Percentiles rank a stretch among this genome's conserved stretches.
Conservation (phyloP, 2,888 invertebrate species). For the Liopterus haemorrhoidalis region DNA sequence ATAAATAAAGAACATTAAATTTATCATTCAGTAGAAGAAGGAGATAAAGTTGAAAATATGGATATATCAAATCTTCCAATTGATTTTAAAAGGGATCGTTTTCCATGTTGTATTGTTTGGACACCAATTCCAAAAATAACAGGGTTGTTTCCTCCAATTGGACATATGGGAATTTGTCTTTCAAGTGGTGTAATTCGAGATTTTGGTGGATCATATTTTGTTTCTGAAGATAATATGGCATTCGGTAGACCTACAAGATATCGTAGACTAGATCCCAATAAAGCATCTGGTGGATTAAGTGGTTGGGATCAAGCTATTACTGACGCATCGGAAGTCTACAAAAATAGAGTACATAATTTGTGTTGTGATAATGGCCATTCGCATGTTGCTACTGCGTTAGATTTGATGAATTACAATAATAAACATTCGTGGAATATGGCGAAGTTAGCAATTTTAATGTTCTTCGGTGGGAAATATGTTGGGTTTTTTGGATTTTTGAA, state of each 20-base stretch:
- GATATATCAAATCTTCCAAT: too few species aligned
- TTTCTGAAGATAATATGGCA: conserved; percentile 87
- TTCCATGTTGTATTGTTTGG: conserved; percentile 93
- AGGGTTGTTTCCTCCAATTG: conserved; percentile 95
- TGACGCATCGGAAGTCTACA: conserved; percentile 92
- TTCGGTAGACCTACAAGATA: conserved; percentile 86
- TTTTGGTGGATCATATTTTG: conserved; percentile 95
- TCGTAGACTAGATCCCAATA: conserved; percentile 70
- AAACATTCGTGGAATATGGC: conserved; percentile 88
- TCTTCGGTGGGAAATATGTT: conserved; percentile 75
- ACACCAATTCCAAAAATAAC: conserved; percentile 90
- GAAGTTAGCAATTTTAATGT: conserved; percentile 72
- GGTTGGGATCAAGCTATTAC: conserved; percentile 85
- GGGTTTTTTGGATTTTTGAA: conserved; percentile 65
- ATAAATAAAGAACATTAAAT: too few species aligned
- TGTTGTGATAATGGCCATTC: conserved; percentile 98
- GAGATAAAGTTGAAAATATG: too few species aligned
- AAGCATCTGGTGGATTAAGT: conserved; percentile 64
- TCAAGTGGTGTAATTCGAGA: conserved; percentile 89
- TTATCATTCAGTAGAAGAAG: too few species aligned
- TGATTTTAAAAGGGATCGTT: conserved; percentile 57
- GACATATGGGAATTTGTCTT: conserved; percentile 94
- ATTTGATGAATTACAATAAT: conserved; percentile 81
- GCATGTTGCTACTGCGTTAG: conserved; percentile 89
- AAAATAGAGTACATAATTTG: conserved; percentile 89